phyloP scores from a whole-genome alignment of 2,888 invertebrate species.

The Ochlodes sylvanus region DNA sequence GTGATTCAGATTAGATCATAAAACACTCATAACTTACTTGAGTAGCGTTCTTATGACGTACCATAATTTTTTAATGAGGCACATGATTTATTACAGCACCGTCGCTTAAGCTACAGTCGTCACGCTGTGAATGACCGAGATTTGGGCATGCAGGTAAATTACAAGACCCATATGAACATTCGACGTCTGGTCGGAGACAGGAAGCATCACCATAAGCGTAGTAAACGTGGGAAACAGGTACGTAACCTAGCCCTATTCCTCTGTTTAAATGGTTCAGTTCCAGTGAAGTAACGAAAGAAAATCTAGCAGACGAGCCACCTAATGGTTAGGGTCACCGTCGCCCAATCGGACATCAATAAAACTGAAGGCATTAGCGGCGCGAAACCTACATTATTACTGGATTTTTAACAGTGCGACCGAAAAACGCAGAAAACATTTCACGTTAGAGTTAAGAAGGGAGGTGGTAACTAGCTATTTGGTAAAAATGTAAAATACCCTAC shows the following conservation, averaged over 20 bases:
- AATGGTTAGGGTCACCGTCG: too few relatives aligned
- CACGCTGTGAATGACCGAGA: conserved; percentile 96
- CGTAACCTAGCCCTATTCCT: background rate
- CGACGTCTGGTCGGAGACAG: conserved; percentile 94
- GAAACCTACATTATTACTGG: too few relatives aligned
- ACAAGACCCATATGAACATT: conserved; percentile 96
- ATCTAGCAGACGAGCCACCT: too few relatives aligned
- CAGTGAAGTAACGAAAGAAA: too few relatives aligned
- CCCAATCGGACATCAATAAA: too few relatives aligned
- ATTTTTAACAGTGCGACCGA: too few relatives aligned
- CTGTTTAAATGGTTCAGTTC: too few relatives aligned
- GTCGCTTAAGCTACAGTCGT: conserved; percentile 94
- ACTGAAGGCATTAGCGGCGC: too few relatives aligned
- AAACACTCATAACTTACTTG: background rate
- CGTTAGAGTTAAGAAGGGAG: too few relatives aligned
- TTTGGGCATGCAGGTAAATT: conserved; percentile 93
- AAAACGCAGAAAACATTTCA: too few relatives aligned
- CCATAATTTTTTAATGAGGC: background rate
- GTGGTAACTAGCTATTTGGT: too few relatives aligned
- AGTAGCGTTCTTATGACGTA: background rate
- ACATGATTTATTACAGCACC: conserved; percentile 86
- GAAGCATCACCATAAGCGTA: conserved; percentile 93
- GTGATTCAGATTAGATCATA: background rate
- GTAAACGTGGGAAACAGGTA: conserved; percentile 93
- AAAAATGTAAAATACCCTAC: too few relatives aligned